Conservation (phyloP, 2,888 invertebrate genomes). For the Pocota personata region DNA sequence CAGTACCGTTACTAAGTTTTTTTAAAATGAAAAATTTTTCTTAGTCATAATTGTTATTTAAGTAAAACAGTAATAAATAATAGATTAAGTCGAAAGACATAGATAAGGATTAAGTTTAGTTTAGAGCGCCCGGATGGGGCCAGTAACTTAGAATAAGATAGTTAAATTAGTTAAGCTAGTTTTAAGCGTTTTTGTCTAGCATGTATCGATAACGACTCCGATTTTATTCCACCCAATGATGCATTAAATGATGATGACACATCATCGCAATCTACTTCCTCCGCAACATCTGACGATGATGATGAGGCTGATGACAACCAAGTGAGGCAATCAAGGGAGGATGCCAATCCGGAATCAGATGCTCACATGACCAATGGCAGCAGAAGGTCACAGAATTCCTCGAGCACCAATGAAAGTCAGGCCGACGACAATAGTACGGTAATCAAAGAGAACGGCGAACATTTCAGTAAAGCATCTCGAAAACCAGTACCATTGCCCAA, state of each 20-base stretch:
- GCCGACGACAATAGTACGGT: constrained; percentile 26
- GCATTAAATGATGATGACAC: constrained; percentile 16
- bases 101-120: too few relatives aligned
- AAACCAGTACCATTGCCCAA: constrained; percentile 52
- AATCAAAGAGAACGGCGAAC: constrained; percentile 63
- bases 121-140: too few relatives aligned
- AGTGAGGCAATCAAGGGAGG: not conserved
- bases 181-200: too few relatives aligned
- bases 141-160: too few relatives aligned
- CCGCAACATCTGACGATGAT: constrained; percentile 38
- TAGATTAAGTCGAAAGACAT: too few relatives aligned
- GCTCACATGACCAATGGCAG: constrained; percentile 41
- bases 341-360: constrained; percentile 6
- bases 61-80: too few relatives aligned
- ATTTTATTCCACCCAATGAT: constrained; percentile 77
- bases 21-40: too few relatives aligned
- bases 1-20: too few relatives aligned
- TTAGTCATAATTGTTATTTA: too few relatives aligned
- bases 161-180: too few relatives aligned
- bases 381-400: not conserved
- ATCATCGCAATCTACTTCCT: constrained; percentile 50
- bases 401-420: constrained; percentile 21
- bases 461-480: constrained; percentile 2
- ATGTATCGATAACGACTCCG: constrained; percentile 78
- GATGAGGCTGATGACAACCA: not conserved